Conservation (phyloP, 2,888 invertebrate genomes). For the Temnothorax unifasciatus region DNA sequence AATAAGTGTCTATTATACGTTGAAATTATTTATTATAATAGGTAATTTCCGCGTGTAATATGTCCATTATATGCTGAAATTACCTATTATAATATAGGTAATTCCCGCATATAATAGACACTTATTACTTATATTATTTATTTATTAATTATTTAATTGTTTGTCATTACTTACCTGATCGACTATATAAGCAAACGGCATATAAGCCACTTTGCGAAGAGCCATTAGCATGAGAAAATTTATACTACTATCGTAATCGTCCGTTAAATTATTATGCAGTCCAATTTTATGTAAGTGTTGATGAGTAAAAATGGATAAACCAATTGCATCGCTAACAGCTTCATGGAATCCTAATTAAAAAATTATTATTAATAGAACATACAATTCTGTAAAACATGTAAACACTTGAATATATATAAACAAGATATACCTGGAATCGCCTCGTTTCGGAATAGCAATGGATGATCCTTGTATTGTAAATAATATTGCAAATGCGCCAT, state of each 20-base stretch:
- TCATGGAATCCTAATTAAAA: slow-evolving; percentile 92
- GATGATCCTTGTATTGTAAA: slow-evolving; percentile 92
- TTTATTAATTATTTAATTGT: slow-evolving; percentile 16
- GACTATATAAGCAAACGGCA: slow-evolving; percentile 93
- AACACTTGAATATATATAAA: neutral
- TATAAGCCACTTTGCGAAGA: slow-evolving; percentile 91
- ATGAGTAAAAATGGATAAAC: slow-evolving; percentile 92
- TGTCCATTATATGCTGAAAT: too few relatives aligned
- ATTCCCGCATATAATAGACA: too few relatives aligned
- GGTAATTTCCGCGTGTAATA: too few relatives aligned
- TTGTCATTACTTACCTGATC: slow-evolving; percentile 88
- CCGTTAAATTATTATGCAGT: slow-evolving; percentile 89
- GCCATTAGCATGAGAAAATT: slow-evolving; percentile 94
- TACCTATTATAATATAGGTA: too few relatives aligned
- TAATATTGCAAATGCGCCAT: slow-evolving; percentile 95
- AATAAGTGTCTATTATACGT: neutral
- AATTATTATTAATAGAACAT: neutral
- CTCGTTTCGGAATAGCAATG: slow-evolving; percentile 92
- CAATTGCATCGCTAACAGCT: slow-evolving; percentile 93
- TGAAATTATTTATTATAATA: neutral
- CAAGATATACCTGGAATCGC: slow-evolving; percentile 91
- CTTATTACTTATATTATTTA: too few relatives aligned
- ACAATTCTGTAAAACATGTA: neutral
- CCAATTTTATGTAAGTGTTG: slow-evolving; percentile 92
- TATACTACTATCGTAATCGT: slow-evolving; percentile 91